Evolutionary conservation across 2,888 invertebrate species (phyloP), one percentile per base, ranked within the genome.

Genomic region (Drosophila paracracens): DNA sequence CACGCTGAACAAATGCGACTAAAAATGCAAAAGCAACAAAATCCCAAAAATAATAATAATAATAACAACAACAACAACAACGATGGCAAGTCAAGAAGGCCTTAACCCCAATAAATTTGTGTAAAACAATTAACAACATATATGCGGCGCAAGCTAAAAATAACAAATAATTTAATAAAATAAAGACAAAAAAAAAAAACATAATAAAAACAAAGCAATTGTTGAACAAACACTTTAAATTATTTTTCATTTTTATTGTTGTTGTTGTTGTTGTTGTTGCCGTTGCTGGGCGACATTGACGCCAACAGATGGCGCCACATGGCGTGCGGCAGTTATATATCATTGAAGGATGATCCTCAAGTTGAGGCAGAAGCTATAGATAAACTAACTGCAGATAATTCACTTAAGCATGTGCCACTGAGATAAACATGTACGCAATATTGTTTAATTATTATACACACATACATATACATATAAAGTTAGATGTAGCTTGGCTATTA

Each of bases 21-120:
- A 76, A 73, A 72, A 70, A 68, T 72, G 80, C 72, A 71, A 58
- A 57, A 72, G 35, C 29, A 51, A 1, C 16, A 43, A 52, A 68
- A 62, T 56, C 61, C 16, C 33, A 27, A 59, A 52, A 76, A 48
- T 27, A 60, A 70, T 48, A 57, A 40, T 35, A 65, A 53, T 40
- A 51, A 48, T 27, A 64, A 60, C 51, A 64, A 59, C 43, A 76
- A 40, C 21, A 60, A 48, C 38, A 64, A 60, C 51, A 64, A 36
- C 52, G 68, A 64, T 66, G 73, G 70, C 73, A 71, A 84, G 74
- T 72, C 74, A 72, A 72, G 65, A 75, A 85, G 86, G 88, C 83
- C 83, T 84, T 84, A 85, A 84, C 83, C 83, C 75, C 85, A 84
- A 85, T 84, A 88, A 82, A 83, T 82, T 84, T 46, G 29, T 79